Evolutionary conservation across 1,140 invertebrate species (phyloP).

Genomic region (Radopholus similis): DNA sequence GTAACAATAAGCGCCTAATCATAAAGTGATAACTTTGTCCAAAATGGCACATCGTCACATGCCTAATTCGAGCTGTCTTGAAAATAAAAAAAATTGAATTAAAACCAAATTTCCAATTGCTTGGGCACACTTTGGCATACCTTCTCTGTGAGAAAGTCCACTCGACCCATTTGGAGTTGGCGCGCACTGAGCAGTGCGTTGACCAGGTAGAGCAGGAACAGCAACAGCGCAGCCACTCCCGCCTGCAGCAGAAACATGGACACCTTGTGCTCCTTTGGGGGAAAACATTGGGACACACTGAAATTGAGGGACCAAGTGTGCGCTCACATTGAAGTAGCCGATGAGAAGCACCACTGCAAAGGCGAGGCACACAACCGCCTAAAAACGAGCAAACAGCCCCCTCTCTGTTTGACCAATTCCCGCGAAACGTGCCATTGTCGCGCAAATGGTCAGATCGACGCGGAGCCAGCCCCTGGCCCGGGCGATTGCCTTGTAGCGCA

Average conservation of each 20-base stretch:
- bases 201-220: conserved; percentile 24
- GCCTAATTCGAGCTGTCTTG: neutral
- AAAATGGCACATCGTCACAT: too few species aligned
- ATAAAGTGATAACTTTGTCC: too few species aligned
- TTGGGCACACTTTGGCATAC: neutral
- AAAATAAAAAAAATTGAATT: neutral
- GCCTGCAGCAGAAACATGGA: conserved; percentile 20
- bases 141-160: conserved; percentile 21
- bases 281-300: too few species aligned
- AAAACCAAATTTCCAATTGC: neutral
- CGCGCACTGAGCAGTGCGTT: conserved; percentile 18
- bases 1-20: too few species aligned
- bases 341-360: conserved; percentile 31
- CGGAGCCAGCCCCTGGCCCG: conserved; percentile 21
- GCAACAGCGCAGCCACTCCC: conserved; percentile 19
- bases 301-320: conserved; percentile 2
- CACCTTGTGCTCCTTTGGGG: conserved; percentile 9
- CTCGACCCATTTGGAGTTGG: conserved; percentile 14
- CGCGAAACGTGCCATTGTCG: conserved; percentile 14
- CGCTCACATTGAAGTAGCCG: conserved; percentile 31
- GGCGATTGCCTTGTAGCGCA: conserved; percentile 22
- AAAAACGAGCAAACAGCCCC: neutral
- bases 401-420: neutral
- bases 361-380: conserved; percentile 20
- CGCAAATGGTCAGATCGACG: conserved; percentile 25